A percentile compares a stretch with the other conserved stretches of the same genome.
These are phyloP conservation scores for Coelopa pilipes DNA, from an alignment of 2,888 invertebrate species.

Conservation along the genomic window DNA sequence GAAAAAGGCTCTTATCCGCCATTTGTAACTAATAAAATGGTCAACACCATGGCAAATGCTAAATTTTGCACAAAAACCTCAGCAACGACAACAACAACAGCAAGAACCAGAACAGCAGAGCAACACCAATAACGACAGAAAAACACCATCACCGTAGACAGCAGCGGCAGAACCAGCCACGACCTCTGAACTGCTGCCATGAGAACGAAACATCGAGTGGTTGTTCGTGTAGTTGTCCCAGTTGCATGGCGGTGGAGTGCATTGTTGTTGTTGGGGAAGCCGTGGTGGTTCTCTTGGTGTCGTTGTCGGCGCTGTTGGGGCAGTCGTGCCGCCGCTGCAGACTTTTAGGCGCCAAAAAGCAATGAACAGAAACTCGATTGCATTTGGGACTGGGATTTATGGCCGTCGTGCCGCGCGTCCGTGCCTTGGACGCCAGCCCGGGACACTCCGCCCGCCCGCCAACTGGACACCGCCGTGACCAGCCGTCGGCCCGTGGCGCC, in stretches of 20 bases:
- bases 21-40: slow-evolving; percentile 30
- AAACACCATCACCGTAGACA: not conserved
- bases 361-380: slow-evolving; percentile 26
- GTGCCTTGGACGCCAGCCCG: too few species aligned
- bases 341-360: slow-evolving; percentile 19
- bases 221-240: not conserved
- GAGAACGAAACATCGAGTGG: too few species aligned
- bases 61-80: slow-evolving; percentile 8
- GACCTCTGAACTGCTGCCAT: too few species aligned
- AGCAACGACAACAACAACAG: too few species aligned
- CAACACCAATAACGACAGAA: too few species aligned
- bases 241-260: not conserved
- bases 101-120: too few species aligned
- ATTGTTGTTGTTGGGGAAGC: not conserved
- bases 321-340: not conserved
- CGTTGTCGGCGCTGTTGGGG: not conserved
- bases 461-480: not conserved
- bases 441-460: too few species aligned
- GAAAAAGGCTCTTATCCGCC: slow-evolving; percentile 14
- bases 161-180: not conserved
- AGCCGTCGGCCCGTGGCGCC: not conserved
- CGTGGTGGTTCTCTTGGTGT: not conserved
- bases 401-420: not conserved
- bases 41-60: slow-evolving; percentile 22
- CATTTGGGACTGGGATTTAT: slow-evolving; percentile 29